phyloP scores from a whole-genome alignment of 1,140 invertebrate genomes.

The Lordiphosa collinella region DNA sequence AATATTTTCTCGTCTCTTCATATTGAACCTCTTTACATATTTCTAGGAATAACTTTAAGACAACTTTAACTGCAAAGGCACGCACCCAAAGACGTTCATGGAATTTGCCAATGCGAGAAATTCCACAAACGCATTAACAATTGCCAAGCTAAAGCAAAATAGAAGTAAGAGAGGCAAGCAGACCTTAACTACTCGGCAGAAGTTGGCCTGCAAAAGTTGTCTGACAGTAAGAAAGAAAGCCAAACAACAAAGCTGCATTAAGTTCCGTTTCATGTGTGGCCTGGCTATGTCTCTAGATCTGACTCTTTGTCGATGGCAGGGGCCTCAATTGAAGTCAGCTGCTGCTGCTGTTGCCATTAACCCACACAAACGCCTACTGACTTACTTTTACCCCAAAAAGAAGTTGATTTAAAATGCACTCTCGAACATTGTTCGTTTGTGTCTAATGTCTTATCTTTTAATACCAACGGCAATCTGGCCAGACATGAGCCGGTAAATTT shows the following conservation, averaged over 20 bases:
- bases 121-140: slow-evolving; percentile 25
- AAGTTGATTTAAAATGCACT: slow-evolving; percentile 47
- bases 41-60: slow-evolving; percentile 42
- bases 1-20: slow-evolving; percentile 14
- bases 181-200: slow-evolving; percentile 1
- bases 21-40: slow-evolving; percentile 12
- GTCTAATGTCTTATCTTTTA: slow-evolving; percentile 52
- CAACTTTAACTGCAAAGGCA: slow-evolving; percentile 7
- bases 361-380: slow-evolving; percentile 42
- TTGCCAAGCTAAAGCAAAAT: background rate
- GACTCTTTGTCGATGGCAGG: slow-evolving; percentile 5
- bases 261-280: slow-evolving; percentile 38
- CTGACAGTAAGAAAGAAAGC: slow-evolving; percentile 11
- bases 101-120: slow-evolving; percentile 24
- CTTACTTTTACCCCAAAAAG: slow-evolving; percentile 38
- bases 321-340: slow-evolving; percentile 17
- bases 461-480: slow-evolving; percentile 41
- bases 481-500: slow-evolving; percentile 38
- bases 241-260: slow-evolving; percentile 33
- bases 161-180: background rate
- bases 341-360: slow-evolving; percentile 35
- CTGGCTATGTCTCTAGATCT: background rate
- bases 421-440: slow-evolving; percentile 25
- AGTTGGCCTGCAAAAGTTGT: slow-evolving; percentile 27
- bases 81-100: slow-evolving; percentile 17